Evolutionary conservation across 2,888 invertebrate species (phyloP).

Genomic region (Capitulum mitella): DNA sequence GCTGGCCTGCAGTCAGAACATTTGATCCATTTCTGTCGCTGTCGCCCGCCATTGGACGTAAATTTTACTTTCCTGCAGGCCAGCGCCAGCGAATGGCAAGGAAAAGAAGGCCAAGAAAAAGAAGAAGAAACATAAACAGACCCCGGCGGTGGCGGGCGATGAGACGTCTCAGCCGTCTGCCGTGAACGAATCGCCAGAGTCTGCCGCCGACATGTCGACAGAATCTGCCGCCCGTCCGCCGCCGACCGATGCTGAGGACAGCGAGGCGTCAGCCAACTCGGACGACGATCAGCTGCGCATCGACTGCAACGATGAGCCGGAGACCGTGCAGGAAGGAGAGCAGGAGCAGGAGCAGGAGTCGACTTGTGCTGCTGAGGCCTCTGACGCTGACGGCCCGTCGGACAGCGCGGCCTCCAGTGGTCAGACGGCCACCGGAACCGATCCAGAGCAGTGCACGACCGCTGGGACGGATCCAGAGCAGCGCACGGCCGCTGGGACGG

Average conservation of each 20-base stretch:
- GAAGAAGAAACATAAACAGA: neutral
- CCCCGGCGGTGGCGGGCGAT: neutral
- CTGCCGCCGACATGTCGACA: too few species aligned
- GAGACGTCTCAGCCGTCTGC: neutral
- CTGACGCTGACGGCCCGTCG: neutral
- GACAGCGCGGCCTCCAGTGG: neutral
- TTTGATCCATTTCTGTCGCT: too few species aligned
- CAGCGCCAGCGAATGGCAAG: too few species aligned
- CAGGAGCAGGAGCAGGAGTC: neutral
- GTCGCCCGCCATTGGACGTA: too few species aligned
- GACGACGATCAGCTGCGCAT: neutral
- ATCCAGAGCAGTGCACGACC: neutral
- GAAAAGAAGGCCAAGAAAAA: neutral
- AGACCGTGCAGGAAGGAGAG: neutral
- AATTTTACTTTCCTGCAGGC: too few species aligned
- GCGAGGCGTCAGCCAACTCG: neutral
- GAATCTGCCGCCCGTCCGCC: neutral
- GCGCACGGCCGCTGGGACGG: neutral
- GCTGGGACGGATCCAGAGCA: neutral
- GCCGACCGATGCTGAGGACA: neutral
- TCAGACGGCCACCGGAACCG: neutral
- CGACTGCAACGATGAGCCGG: neutral
- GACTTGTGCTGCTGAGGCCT: neutral
- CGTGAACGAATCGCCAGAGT: too few species aligned
- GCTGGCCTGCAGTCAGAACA: too few species aligned